A percentile compares a stretch with the other conserved stretches of the same genome.
phyloP scores from a whole-genome alignment of 1,140 invertebrate genomes.

The Aphis gossypii region DNA sequence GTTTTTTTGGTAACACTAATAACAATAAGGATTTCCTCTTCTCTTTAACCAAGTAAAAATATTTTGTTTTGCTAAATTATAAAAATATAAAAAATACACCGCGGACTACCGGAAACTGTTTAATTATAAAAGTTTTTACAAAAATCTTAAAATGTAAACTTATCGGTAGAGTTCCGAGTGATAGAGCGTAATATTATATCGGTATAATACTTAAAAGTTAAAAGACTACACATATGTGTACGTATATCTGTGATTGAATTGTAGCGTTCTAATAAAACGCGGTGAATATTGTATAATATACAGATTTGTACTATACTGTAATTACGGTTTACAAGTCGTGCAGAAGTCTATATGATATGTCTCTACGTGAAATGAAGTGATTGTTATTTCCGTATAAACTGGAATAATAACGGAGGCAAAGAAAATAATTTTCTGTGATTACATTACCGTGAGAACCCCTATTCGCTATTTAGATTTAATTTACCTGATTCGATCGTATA shows the following conservation, averaged over 20 bases:
- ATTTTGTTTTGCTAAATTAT: neutral
- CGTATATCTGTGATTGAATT: neutral
- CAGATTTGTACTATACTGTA: neutral
- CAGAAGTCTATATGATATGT: neutral
- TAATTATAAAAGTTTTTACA: neutral
- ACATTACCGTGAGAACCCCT: neutral
- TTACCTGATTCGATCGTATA: neutral
- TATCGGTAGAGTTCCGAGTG: neutral
- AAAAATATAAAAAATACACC: neutral
- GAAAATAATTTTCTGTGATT: neutral
- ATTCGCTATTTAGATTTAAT: neutral
- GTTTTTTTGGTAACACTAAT: neutral
- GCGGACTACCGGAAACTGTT: neutral
- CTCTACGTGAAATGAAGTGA: neutral
- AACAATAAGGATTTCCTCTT: neutral
- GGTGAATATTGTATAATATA: neutral
- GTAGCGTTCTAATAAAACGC: neutral
- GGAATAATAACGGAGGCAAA: neutral
- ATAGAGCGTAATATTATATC: neutral
- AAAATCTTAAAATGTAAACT: neutral
- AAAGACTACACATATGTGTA: neutral
- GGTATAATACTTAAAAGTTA: neutral
- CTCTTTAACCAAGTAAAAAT: neutral
- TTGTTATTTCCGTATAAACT: neutral
- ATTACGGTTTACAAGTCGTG: conserved; percentile 3